These are phyloP conservation scores for Syngnathus typhle DNA, from an alignment of 2,113 vertebrate species.

Conservation along the genomic window DNA sequence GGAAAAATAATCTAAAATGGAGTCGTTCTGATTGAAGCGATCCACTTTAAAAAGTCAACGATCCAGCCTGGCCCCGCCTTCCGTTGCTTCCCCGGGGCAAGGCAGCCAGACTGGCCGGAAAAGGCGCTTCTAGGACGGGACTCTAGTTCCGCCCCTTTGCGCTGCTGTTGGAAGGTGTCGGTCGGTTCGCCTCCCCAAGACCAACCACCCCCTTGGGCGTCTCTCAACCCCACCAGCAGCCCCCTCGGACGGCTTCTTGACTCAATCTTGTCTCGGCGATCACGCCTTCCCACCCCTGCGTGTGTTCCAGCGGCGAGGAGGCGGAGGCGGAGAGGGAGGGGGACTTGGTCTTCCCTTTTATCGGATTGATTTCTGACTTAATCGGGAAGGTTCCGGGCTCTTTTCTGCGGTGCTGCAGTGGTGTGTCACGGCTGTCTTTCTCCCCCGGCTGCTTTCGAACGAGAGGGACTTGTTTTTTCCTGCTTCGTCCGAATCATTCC, in stretches of 20 bases:
- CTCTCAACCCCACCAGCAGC: slow-evolving; percentile 24
- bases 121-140: slow-evolving; percentile 45
- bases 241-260: slow-evolving; percentile 1
- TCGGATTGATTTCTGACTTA: slow-evolving; percentile 34
- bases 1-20: neutral
- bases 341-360: slow-evolving; percentile 16
- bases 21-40: slow-evolving; percentile 33
- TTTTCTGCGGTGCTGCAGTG: slow-evolving; percentile 15
- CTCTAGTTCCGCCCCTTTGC: slow-evolving; percentile 38
- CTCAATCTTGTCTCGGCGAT: slow-evolving; percentile 29
- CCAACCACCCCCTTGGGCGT: neutral
- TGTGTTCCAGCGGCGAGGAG: slow-evolving; percentile 8
- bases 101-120: slow-evolving; percentile 28
- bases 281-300: slow-evolving; percentile 8
- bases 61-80: slow-evolving; percentile 49
- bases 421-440: slow-evolving; percentile 12
- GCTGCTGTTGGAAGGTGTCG: slow-evolving; percentile 33
- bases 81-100: slow-evolving; percentile 22
- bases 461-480: neutral
- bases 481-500: neutral
- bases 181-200: slow-evolving; percentile 15
- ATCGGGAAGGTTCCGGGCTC: slow-evolving; percentile 23
- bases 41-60: slow-evolving; percentile 65
- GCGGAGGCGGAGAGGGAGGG: slow-evolving; percentile 1
- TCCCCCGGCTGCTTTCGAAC: neutral